These are phyloP conservation scores for Lethenteron reissneri DNA, from an alignment of 2,113 vertebrate genomes.

Conservation along the genomic window DNA sequence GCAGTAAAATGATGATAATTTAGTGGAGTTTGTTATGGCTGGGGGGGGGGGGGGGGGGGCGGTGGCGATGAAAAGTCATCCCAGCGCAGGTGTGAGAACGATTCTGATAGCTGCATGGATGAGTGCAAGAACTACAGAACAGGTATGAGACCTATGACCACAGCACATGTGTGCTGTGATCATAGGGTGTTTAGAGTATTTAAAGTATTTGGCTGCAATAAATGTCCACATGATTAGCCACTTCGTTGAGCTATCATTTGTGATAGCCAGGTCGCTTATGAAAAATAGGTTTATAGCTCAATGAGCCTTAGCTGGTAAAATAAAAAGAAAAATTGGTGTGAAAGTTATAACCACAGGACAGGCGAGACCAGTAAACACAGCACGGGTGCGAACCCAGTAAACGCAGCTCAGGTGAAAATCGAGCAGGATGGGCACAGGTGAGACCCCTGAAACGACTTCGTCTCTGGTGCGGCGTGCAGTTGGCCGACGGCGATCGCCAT, in stretches of 20 bases:
- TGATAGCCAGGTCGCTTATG: no score
- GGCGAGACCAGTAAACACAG: background rate
- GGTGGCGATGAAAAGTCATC: background rate
- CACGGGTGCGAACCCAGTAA: background rate
- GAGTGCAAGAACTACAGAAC: background rate
- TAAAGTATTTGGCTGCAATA: no score
- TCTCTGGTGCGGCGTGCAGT: constrained; percentile 22
- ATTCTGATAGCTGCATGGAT: background rate
- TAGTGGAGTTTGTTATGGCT: background rate
- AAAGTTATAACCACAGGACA: background rate
- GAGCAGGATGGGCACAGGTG: background rate
- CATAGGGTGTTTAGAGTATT: no score
- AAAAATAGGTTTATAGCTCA: no score
- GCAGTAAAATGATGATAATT: background rate
- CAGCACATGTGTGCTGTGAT: background rate
- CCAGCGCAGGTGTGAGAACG: background rate
- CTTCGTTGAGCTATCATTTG: no score
- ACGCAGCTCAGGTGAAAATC: background rate
- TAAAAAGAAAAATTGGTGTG: background rate
- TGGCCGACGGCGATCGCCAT: constrained; percentile 79
- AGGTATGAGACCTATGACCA: background rate
- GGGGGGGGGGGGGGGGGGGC: no score
- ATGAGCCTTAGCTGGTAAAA: background rate
- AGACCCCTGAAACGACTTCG: background rate
- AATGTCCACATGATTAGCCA: no score